Base-by-base conservation (phyloP, 2,113 vertebrate genomes). In the Cyanoramphus novaezelandiae region DNA sequence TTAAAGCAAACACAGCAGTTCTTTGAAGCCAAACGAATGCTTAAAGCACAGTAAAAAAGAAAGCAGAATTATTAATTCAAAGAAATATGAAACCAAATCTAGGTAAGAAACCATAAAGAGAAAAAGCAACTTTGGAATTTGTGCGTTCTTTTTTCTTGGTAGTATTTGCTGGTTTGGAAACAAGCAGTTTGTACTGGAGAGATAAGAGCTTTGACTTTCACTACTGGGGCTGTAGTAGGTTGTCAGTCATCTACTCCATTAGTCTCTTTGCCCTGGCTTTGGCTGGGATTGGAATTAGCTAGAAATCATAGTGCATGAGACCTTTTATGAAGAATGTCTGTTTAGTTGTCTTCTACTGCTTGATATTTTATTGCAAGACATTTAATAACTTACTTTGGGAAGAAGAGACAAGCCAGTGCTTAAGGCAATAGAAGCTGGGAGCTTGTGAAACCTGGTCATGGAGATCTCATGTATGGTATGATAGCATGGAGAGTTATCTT, bases 21-120 rank as follows among this genome's bases (percentile, higher is more conserved):
- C 84, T 96, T 92, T 96, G 92, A 97, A 96, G 59, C 41, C 88
- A 85, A 59, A 81, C 80, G 76, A 88, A 47, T 78, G 93, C 92
- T 95, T 72, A 71, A 94, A 69, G 92, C 68, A 64, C 55, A 91
- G 94, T 72, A 64, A 86, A 82, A 95, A 81, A 82, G 37, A 71
- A 67, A 82, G 55, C 14, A 59, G 59, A 94, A 95, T 90, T 77
- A 82, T 91, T 72, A 82, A 92, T 85, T 92, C 70, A 80, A 85
- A 94, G 92, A 93, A 88, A 77, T 88, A 53, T 7, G 68, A 88
- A 41, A 47, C 3, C 29, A 6, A 77, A 39, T 50, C 24, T 79
- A 65, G 44, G 70, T 52, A 74, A 71, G 67, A 86, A 90, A 57
- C 11, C 33, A 52, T 47, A 59, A 3, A 52, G 20, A 37, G 47